phyloP scores from a whole-genome alignment of 2,888 invertebrate species.

The Scaptomyza polygonia region DNA sequence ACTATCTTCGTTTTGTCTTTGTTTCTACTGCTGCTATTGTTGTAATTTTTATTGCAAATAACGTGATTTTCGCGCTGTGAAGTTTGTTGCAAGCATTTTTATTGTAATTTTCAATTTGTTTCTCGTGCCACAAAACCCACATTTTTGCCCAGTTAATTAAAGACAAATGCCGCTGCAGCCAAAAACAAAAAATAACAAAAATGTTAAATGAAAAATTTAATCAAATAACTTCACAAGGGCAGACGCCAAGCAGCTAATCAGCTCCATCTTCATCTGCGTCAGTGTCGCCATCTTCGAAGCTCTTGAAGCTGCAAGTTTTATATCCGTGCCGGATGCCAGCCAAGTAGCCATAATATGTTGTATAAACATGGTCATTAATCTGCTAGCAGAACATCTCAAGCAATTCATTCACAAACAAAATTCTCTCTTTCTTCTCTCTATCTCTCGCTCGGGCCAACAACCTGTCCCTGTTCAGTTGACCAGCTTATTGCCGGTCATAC shows the following conservation, averaged over 20 bases:
- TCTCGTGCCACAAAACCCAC: slow-evolving; percentile 22
- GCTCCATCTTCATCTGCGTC: neutral
- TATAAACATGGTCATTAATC: slow-evolving; percentile 36
- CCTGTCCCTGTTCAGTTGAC: slow-evolving; percentile 39
- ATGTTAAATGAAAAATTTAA: slow-evolving; percentile 38
- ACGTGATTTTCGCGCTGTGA: slow-evolving; percentile 69
- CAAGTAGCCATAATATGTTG: slow-evolving; percentile 8
- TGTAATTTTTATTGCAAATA: slow-evolving; percentile 57
- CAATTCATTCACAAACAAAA: slow-evolving; percentile 39
- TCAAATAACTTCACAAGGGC: slow-evolving; percentile 52
- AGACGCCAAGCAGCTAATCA: slow-evolving; percentile 38
- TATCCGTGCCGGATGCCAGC: slow-evolving; percentile 41
- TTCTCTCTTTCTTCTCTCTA: slow-evolving; percentile 7
- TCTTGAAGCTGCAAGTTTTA: slow-evolving; percentile 4
- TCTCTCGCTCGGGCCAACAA: slow-evolving; percentile 6
- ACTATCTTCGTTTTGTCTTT: slow-evolving; percentile 24
- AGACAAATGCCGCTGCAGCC: slow-evolving; percentile 48
- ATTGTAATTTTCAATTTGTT: slow-evolving; percentile 53
- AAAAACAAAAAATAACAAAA: slow-evolving; percentile 38
- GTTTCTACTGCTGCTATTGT: slow-evolving; percentile 31
- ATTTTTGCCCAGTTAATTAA: slow-evolving; percentile 70
- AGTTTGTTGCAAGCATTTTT: slow-evolving; percentile 66
- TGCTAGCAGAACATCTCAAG: slow-evolving; percentile 19
- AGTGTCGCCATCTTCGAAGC: neutral
- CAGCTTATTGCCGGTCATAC: slow-evolving; percentile 42